Percentiles rank a stretch among this genome's conserved stretches.
Conservation (phyloP, 2,888 invertebrate genomes). For the Orthosia cruda region DNA sequence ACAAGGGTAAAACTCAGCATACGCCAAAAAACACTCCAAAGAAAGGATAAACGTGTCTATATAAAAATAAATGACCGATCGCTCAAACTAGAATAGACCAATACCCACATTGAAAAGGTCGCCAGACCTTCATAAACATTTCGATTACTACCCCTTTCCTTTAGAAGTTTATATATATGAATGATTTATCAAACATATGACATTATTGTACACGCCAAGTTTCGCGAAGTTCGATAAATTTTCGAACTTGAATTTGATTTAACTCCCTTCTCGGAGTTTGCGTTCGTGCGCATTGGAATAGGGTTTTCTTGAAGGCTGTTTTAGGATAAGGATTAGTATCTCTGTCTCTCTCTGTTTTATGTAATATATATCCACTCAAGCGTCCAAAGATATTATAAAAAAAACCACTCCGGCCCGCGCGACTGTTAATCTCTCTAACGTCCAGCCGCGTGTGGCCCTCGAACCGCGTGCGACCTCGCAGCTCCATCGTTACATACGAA, state of each 20-base stretch:
- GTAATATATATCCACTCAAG: not conserved
- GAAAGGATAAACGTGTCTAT: slow-evolving; percentile 36
- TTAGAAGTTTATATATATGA: slow-evolving; percentile 51
- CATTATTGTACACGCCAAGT: slow-evolving; percentile 58
- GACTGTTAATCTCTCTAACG: too few relatives aligned
- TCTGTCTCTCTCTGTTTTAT: not conserved
- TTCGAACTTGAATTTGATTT: slow-evolving; percentile 50
- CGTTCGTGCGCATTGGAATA: slow-evolving; percentile 12
- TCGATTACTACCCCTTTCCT: slow-evolving; percentile 43
- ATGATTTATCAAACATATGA: slow-evolving; percentile 68
- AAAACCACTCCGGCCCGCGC: too few relatives aligned
- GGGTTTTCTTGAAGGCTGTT: slow-evolving; percentile 1
- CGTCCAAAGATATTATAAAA: too few relatives aligned
- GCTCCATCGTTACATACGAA: too few relatives aligned
- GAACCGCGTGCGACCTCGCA: too few relatives aligned
- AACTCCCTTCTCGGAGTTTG: slow-evolving; percentile 3
- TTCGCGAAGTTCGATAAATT: slow-evolving; percentile 51
- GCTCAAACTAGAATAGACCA: slow-evolving; percentile 41
- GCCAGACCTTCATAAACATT: slow-evolving; percentile 56
- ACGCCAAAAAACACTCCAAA: slow-evolving; percentile 21
- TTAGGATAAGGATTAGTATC: not conserved
- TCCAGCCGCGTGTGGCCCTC: too few relatives aligned
- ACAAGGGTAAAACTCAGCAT: slow-evolving; percentile 27
- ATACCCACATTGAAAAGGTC: slow-evolving; percentile 53
- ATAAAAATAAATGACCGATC: slow-evolving; percentile 57